Evolutionary conservation across 2,888 invertebrate genomes (phyloP).

Genomic region (Platynereis dumerilii): DNA sequence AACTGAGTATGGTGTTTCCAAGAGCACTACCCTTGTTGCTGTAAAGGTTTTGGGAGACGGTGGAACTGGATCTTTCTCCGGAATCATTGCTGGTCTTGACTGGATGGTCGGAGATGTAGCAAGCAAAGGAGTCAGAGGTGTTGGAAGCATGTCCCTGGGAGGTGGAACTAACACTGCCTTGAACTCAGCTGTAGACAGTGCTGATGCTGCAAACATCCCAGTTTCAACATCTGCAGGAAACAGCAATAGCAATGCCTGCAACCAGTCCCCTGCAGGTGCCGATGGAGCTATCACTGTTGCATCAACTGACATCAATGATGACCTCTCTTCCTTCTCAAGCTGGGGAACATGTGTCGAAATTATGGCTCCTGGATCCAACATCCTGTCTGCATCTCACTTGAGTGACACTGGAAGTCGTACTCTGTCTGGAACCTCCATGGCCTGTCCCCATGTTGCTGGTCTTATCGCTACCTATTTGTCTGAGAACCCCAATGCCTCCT

Average conservation of each 20-base stretch:
- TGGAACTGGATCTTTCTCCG: conserved; percentile 10
- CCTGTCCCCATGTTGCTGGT: conserved; percentile 28
- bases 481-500: too few relatives aligned
- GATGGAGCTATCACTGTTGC: conserved; percentile 25
- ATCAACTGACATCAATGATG: conserved; percentile 12
- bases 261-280: conserved; percentile 3
- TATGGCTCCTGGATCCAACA: conserved; percentile 27
- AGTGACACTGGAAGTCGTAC: neutral
- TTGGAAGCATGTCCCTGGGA: conserved; percentile 17
- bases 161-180: neutral
- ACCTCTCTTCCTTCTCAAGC: conserved; percentile 24
- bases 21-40: conserved; percentile 17
- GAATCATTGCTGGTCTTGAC: conserved; percentile 11
- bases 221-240: conserved; percentile 15
- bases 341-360: conserved; percentile 31
- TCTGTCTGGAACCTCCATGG: conserved; percentile 31
- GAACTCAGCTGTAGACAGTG: conserved; percentile 9
- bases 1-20: conserved; percentile 24
- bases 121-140: conserved; percentile 6
- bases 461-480: conserved; percentile 19
- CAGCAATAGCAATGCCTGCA: conserved; percentile 13
- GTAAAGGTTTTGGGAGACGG: conserved; percentile 27
- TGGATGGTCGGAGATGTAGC: conserved; percentile 11
- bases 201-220: conserved; percentile 10
- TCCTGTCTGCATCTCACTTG: conserved; percentile 16